phyloP scores from a whole-genome alignment of 2,797 vertebrate species.

The Sebastes flavidus region DNA sequence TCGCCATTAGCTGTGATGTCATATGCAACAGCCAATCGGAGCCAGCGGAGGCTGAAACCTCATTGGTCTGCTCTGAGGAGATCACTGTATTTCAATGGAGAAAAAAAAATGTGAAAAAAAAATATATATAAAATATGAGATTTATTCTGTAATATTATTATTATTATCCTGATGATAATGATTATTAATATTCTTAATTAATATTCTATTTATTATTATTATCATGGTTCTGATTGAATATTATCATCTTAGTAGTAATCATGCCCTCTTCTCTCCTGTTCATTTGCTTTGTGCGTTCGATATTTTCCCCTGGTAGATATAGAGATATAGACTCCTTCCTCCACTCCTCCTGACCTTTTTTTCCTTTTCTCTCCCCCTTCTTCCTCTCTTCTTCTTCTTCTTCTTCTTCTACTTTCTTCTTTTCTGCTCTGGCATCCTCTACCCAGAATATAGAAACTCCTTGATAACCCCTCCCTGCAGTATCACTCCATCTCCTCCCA shows the following conservation, averaged over 20 bases:
- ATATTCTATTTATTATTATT: constrained; percentile 62
- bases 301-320: constrained; percentile 86
- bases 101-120: constrained; percentile 87
- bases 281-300: constrained; percentile 91
- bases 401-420: constrained; percentile 21
- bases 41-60: constrained; percentile 87
- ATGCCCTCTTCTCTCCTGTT: constrained; percentile 65
- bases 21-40: constrained; percentile 95
- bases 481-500: constrained; percentile 27
- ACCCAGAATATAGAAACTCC: constrained; percentile 45
- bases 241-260: constrained; percentile 78
- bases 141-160: constrained; percentile 97
- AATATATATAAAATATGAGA: constrained; percentile 85
- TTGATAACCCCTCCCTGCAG: constrained; percentile 26
- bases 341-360: neutral
- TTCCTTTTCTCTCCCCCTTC: constrained; percentile 5
- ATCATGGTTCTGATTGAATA: constrained; percentile 80
- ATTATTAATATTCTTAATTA: constrained; percentile 82
- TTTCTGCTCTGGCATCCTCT: constrained; percentile 49
- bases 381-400: constrained; percentile 7
- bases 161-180: constrained; percentile 83
- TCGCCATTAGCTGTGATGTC: constrained; percentile 98
- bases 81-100: constrained; percentile 91
- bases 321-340: constrained; percentile 54
- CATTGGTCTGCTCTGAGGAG: constrained; percentile 88